These are phyloP conservation scores for Ophion ellenae DNA, from an alignment of 2,888 invertebrate species.

Conservation along the genomic window DNA sequence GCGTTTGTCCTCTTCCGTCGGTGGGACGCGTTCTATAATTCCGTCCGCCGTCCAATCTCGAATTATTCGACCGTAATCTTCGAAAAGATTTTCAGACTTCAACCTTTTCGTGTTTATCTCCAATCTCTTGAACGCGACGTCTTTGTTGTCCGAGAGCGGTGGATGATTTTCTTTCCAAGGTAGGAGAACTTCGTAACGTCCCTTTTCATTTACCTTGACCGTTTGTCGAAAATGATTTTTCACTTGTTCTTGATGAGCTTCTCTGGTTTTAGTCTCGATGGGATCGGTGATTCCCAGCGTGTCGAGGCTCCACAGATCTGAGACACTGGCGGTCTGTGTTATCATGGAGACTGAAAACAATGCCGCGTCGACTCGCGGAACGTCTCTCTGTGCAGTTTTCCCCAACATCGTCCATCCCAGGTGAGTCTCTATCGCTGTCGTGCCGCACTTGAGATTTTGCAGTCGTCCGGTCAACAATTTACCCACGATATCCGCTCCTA, in stretches of 20 bases:
- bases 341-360: too few species aligned
- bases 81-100: conserved; percentile 67
- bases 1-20: conserved; percentile 44
- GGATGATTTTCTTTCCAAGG: conserved; percentile 71
- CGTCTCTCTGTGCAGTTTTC: too few species aligned
- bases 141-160: conserved; percentile 71
- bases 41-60: conserved; percentile 42
- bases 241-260: too few species aligned
- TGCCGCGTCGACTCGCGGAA: too few species aligned
- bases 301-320: too few species aligned
- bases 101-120: conserved; percentile 68
- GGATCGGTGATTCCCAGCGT: too few species aligned
- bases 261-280: too few species aligned
- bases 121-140: conserved; percentile 71
- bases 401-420: neutral
- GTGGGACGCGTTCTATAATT: conserved; percentile 72
- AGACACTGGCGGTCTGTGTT: conserved; percentile 62
- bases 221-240: too few species aligned
- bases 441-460: too few species aligned
- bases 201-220: conserved; percentile 65
- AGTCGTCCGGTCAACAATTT: too few species aligned
- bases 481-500: too few species aligned
- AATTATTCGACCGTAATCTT: conserved; percentile 68
- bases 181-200: conserved; percentile 75
- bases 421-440: too few species aligned